Conservation (phyloP, 1,140 invertebrate species). For the Drosophila takahashii region DNA sequence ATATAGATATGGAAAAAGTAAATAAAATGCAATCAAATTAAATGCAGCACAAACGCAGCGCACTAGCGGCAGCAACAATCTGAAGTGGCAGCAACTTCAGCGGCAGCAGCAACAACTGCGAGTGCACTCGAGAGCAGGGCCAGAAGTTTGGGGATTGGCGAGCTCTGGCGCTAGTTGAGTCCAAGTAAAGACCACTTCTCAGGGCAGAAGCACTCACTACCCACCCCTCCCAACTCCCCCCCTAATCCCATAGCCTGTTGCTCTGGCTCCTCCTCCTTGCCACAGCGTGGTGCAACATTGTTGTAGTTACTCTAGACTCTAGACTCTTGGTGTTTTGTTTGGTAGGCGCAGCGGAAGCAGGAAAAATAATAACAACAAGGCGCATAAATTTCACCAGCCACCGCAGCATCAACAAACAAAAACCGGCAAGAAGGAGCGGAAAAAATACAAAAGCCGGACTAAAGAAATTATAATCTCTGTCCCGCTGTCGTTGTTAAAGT, state of each 20-base stretch:
- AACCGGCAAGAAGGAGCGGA: conserved; percentile 30
- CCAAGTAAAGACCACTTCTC: conserved; percentile 54
- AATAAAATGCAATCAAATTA: conserved; percentile 84
- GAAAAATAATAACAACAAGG: conserved; percentile 71
- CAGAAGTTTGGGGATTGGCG: conserved; percentile 72
- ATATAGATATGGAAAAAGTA: conserved; percentile 59
- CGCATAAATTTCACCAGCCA: conserved; percentile 67
- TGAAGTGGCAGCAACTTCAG: conserved; percentile 67
- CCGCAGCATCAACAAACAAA: conserved; percentile 59
- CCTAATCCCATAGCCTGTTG: conserved; percentile 62
- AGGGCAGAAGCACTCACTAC: conserved; percentile 22
- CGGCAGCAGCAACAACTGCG: conserved; percentile 46
- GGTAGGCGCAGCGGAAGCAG: conserved; percentile 72
- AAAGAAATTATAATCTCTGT: conserved; percentile 60
- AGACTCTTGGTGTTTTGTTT: conserved; percentile 44
- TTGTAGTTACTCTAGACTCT: conserved; percentile 38
- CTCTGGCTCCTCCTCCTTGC: conserved; percentile 42
- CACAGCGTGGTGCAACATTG: conserved; percentile 73
- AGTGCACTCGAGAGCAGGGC: conserved; percentile 64
- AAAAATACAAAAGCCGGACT: conserved; percentile 50
- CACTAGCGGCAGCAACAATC: conserved; percentile 8
- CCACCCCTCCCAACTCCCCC: conserved; percentile 17
- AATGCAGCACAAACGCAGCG: conserved; percentile 70
- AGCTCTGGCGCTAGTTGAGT: conserved; percentile 60
- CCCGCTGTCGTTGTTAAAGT: conserved; percentile 10